phyloP scores from a whole-genome alignment of 2,888 invertebrate genomes.

The Galerucella calmariensis region DNA sequence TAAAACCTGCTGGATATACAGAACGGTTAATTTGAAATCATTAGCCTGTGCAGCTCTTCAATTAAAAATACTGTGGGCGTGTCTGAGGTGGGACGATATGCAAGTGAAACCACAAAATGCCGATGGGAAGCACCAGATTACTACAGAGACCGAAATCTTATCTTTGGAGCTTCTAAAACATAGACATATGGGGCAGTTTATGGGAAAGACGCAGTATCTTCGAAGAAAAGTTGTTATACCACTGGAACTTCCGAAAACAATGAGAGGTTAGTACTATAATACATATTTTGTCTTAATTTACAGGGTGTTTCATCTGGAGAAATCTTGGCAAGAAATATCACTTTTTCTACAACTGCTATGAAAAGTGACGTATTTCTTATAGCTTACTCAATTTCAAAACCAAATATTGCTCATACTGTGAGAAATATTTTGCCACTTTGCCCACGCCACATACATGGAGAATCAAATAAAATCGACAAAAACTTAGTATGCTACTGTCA shows the following conservation, averaged over 20 bases:
- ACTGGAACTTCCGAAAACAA: constrained; percentile 89
- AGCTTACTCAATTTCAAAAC: too few relatives aligned
- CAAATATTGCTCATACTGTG: too few relatives aligned
- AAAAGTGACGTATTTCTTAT: too few relatives aligned
- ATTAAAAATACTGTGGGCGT: constrained; percentile 91
- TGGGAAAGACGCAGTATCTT: constrained; percentile 90
- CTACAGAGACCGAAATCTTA: constrained; percentile 95
- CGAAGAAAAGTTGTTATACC: constrained; percentile 95
- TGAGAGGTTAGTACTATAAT: constrained; percentile 75
- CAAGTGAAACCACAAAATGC: constrained; percentile 82
- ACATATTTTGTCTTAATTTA: background rate
- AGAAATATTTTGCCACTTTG: too few relatives aligned
- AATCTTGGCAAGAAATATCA: too few relatives aligned
- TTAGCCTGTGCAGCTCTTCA: constrained; percentile 90
- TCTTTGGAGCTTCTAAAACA: constrained; percentile 91
- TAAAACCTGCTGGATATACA: constrained; percentile 95
- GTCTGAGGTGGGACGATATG: constrained; percentile 97
- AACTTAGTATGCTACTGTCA: too few relatives aligned
- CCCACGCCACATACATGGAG: too few relatives aligned
- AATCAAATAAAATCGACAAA: too few relatives aligned
- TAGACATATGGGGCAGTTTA: constrained; percentile 87
- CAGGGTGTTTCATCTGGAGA: too few relatives aligned
- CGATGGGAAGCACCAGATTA: constrained; percentile 91
- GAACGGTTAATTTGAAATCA: constrained; percentile 87
- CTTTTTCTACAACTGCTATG: too few relatives aligned